Conservation (phyloP, 2,113 vertebrate genomes). For the Chionomys nivalis region DNA sequence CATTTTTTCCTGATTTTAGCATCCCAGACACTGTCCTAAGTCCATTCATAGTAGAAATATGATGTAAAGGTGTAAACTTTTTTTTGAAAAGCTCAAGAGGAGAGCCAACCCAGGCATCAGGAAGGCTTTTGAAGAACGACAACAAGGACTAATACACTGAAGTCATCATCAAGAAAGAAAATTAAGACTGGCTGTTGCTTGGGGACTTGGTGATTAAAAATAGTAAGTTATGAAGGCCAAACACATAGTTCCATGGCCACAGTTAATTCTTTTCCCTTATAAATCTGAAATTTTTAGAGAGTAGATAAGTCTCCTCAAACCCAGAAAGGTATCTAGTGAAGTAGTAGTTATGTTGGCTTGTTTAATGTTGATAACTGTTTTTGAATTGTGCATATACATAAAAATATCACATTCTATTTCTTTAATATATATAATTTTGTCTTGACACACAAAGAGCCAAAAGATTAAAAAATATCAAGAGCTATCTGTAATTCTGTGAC, state of each 20-base stretch:
- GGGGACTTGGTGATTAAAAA: background rate
- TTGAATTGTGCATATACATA: background rate
- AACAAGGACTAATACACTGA: background rate
- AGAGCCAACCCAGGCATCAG: background rate
- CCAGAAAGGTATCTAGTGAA: background rate
- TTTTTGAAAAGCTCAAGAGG: background rate
- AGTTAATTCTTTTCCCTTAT: background rate
- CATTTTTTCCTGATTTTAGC: background rate
- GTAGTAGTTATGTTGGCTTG: background rate
- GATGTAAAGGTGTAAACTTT: background rate
- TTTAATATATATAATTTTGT: background rate
- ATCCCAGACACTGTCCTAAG: background rate
- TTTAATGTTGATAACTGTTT: background rate
- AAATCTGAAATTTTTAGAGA: background rate
- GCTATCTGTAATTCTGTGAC: background rate
- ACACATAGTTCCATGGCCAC: fast-evolving
- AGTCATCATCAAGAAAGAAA: background rate
- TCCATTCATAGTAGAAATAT: no score
- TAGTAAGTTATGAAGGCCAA: background rate
- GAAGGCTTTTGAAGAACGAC: background rate
- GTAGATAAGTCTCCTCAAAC: background rate
- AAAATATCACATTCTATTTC: background rate
- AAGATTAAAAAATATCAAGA: background rate
- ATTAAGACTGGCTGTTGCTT: no score
- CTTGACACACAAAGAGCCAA: background rate